These are phyloP conservation scores for Tachuris rubrigastra DNA, from an alignment of 2,113 vertebrate genomes.

Conservation along the genomic window DNA sequence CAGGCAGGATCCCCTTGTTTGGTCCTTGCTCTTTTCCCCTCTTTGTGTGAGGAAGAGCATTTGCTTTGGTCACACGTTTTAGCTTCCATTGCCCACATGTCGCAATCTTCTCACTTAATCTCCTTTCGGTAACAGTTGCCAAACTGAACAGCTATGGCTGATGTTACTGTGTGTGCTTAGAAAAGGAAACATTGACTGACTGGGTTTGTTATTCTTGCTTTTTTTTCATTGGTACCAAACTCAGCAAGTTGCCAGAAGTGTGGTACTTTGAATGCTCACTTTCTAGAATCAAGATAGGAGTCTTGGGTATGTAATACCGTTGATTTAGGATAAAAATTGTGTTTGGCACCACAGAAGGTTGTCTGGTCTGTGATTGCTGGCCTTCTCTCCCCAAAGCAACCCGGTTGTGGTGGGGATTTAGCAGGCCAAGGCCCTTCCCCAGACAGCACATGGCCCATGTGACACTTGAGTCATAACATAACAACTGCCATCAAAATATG, in stretches of 20 bases:
- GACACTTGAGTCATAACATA: neutral
- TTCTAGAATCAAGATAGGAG: neutral
- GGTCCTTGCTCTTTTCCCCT: neutral
- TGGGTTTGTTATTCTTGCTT: neutral
- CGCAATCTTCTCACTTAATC: neutral
- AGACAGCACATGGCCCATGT: rapidly evolving
- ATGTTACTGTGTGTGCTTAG: rapidly evolving
- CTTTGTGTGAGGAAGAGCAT: neutral
- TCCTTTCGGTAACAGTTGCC: neutral
- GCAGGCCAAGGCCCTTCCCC: neutral
- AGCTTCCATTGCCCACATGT: neutral
- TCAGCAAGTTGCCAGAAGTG: neutral
- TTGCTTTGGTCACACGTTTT: neutral
- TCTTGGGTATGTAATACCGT: neutral
- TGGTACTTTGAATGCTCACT: neutral
- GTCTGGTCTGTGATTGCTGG: neutral
- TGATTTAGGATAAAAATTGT: neutral
- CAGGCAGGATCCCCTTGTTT: neutral
- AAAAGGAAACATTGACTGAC: neutral
- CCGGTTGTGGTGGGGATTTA: neutral
- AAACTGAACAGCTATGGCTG: neutral
- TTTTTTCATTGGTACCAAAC: neutral
- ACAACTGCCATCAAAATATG: neutral
- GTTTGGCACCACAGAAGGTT: neutral
- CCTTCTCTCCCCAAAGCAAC: neutral